These are phyloP conservation scores for Spea hammondii DNA, from an alignment of 2,797 vertebrate species.

Conservation along the genomic window DNA sequence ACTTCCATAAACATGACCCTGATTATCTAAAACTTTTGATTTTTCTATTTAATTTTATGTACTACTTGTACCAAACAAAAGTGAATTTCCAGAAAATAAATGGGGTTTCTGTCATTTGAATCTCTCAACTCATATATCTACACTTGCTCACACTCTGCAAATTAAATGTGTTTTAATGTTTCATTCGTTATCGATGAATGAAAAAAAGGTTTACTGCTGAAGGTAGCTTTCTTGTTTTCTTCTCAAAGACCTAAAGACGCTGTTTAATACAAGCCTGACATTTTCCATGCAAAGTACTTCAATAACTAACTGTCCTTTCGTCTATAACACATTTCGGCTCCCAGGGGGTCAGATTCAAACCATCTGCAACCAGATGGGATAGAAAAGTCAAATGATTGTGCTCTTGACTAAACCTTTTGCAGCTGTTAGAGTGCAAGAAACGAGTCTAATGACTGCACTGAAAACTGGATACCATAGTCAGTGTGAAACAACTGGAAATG, in stretches of 20 bases:
- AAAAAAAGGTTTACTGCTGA: neutral
- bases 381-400: constrained; percentile 67
- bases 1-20: too few species aligned
- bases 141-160: too few species aligned
- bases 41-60: too few species aligned
- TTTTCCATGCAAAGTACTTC: constrained; percentile 55
- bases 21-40: too few species aligned
- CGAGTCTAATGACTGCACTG: constrained; percentile 62
- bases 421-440: constrained; percentile 75
- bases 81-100: too few species aligned
- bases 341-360: constrained; percentile 70
- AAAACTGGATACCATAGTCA: constrained; percentile 59
- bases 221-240: neutral
- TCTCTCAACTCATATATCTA: too few species aligned
- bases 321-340: constrained; percentile 57
- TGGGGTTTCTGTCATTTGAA: too few species aligned
- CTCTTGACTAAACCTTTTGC: constrained; percentile 69
- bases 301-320: constrained; percentile 55
- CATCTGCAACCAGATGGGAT: constrained; percentile 74
- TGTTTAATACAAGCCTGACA: constrained; percentile 47
- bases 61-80: too few species aligned
- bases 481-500: constrained; percentile 48
- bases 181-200: neutral
- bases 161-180: too few species aligned
- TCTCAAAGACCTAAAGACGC: constrained; percentile 3